phyloP scores from a whole-genome alignment of 2,888 invertebrate species.

The Gasteruption jaculator region DNA sequence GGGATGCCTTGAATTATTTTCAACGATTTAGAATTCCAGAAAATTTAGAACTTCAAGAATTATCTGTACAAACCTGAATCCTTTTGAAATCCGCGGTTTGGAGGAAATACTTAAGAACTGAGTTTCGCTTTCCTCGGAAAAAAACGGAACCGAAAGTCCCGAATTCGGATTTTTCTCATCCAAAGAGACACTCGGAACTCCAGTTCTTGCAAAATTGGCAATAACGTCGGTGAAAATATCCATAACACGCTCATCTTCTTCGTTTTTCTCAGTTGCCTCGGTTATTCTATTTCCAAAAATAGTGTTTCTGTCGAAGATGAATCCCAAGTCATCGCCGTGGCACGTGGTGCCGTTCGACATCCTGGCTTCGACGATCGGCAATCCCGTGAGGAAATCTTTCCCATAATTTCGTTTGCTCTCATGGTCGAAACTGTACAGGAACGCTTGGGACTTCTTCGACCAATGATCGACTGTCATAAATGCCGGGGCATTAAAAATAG shows the following conservation, averaged over 20 bases:
- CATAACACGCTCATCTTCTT: slow-evolving; percentile 63
- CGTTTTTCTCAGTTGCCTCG: slow-evolving; percentile 35
- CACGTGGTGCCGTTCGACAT: slow-evolving; percentile 26
- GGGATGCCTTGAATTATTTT: no score
- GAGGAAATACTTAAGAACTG: slow-evolving; percentile 58
- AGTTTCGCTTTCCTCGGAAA: slow-evolving; percentile 41
- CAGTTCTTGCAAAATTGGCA: slow-evolving; percentile 62
- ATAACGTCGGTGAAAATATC: slow-evolving; percentile 64
- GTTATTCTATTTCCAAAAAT: slow-evolving; percentile 28
- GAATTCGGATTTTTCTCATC: slow-evolving; percentile 34
- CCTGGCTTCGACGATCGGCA: slow-evolving; percentile 59
- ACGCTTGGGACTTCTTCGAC: slow-evolving; percentile 62
- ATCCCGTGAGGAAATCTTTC: slow-evolving; percentile 62
- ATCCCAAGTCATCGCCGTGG: slow-evolving; percentile 38
- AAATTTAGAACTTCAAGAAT: neutral
- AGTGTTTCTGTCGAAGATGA: slow-evolving; percentile 33
- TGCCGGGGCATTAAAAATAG: slow-evolving; percentile 73
- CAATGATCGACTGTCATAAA: slow-evolving; percentile 69
- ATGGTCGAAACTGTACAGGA: slow-evolving; percentile 73
- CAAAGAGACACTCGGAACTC: slow-evolving; percentile 41
- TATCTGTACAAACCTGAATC: slow-evolving; percentile 34
- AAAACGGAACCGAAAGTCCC: slow-evolving; percentile 34
- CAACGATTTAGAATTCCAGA: no score
- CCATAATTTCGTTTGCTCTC: slow-evolving; percentile 62
- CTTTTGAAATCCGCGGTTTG: slow-evolving; percentile 49